Base-by-base conservation (phyloP, 2,888 invertebrate genomes). In the Stramonita haemastoma region DNA sequence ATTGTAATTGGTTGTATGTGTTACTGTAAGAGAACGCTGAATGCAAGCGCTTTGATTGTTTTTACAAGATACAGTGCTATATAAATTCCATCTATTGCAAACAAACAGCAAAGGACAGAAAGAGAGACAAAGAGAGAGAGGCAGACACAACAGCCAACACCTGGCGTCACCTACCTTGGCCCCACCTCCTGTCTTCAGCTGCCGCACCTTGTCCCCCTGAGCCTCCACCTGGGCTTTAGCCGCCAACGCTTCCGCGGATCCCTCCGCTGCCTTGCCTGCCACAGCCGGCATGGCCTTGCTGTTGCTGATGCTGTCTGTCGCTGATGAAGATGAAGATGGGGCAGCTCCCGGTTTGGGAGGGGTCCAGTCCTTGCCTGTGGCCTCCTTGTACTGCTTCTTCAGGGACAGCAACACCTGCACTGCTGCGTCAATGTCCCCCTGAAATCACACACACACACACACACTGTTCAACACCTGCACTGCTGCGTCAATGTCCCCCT, bases 321-420 rank as follows among this genome's bases (percentile, higher is more conserved):
- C 36, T 8, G 46, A 46, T 46, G 46, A 46, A 46, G 46, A 46
- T 46, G 46, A 2, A 5, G 46, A 46, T 29, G 34, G 29, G 26
- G 85, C 70, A 11, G 4, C 29, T 4, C 56, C 84, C 57, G 66
- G 46, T 46, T 87, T 84, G 81, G 86, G 93, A 88, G 97, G 97
- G 92, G 97, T 97, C 97, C 97, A 97, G 90, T 97, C 97, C 93
- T 96, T 94, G 0, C 97, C 98, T 26, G 97, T 97, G 34, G 96
- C 95, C 26, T 97, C 96, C 95, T 98, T 98, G 96, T 97, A 98
- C 91, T 98, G 97, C 0, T 97, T 96, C 96, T 98, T 98, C 1
- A 98, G 95, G 17, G 96, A 96, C 32, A 98, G 95, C 4, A 98
- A 96, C 73, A 93, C 93, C 93, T 97, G 96, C 0, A 97, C 97